Conservation (phyloP, 2,797 vertebrate species). For the Enteromius treurensis region DNA sequence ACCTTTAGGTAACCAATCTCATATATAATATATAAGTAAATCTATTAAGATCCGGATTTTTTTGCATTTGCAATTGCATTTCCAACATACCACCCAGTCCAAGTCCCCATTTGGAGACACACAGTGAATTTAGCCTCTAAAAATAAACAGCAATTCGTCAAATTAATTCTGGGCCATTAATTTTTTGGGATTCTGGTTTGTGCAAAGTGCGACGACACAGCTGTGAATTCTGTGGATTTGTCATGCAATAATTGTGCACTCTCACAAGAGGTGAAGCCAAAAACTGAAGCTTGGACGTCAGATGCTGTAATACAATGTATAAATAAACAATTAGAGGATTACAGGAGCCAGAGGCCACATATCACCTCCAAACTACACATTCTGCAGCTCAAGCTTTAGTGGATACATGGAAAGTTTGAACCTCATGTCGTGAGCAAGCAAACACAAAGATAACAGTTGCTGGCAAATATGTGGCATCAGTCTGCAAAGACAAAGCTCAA, state of each 20-base stretch:
- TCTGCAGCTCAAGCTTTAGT: conserved; percentile 1
- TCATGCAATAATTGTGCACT: conserved; percentile 30
- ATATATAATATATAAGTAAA: no score
- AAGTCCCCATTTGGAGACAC: background rate
- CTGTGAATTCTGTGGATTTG: conserved; percentile 30
- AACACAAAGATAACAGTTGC: background rate
- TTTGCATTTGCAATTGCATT: background rate
- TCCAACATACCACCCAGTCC: background rate
- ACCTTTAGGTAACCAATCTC: background rate
- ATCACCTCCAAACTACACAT: conserved; percentile 22
- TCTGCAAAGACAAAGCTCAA: conserved; percentile 10
- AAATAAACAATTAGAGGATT: conserved; percentile 3
- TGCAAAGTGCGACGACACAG: conserved; percentile 28
- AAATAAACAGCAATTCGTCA: conserved; percentile 41
- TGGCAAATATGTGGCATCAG: conserved; percentile 22
- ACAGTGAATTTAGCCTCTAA: conserved; percentile 5
- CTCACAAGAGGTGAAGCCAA: conserved; percentile 14
- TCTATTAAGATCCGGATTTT: background rate
- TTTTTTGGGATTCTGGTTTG: conserved; percentile 12
- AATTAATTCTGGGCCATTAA: conserved; percentile 35
- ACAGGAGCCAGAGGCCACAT: conserved; percentile 13
- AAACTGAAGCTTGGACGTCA: background rate
- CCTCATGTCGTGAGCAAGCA: conserved; percentile 1
- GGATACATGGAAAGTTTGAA: background rate
- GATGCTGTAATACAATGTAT: conserved; percentile 8